These are phyloP conservation scores for Nibea coibor DNA, from an alignment of 2,113 vertebrate genomes.

Conservation along the genomic window DNA sequence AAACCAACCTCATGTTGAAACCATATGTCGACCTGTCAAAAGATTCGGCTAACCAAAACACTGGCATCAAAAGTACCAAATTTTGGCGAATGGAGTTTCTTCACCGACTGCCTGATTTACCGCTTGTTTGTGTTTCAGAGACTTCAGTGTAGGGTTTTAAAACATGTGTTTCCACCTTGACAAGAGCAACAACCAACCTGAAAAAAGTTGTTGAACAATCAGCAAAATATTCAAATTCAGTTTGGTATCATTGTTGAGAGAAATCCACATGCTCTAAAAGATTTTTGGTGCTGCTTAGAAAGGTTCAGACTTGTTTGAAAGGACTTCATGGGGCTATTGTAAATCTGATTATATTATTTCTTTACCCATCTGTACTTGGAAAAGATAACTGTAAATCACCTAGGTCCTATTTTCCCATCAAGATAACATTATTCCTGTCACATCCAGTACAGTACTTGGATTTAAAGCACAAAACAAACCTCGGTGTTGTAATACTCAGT, in stretches of 20 bases:
- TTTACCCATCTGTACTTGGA: too few relatives aligned
- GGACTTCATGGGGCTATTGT: neutral
- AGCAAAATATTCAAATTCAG: neutral
- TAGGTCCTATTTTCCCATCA: neutral
- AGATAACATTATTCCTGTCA: slow-evolving; percentile 13
- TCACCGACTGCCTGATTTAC: neutral
- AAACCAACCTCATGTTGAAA: neutral
- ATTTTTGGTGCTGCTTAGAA: neutral
- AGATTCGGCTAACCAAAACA: too few relatives aligned
- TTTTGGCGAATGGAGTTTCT: neutral
- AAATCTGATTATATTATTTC: neutral
- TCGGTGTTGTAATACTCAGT: slow-evolving; percentile 1
- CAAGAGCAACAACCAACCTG: neutral
- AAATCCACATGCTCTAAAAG: neutral
- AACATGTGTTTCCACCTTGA: neutral
- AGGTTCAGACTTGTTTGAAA: neutral
- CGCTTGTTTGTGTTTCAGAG: neutral
- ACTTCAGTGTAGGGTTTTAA: neutral
- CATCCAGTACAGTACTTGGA: neutral
- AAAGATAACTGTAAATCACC: too few relatives aligned
- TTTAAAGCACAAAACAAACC: slow-evolving; percentile 12
- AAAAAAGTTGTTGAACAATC: neutral
- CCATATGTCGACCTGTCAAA: neutral
- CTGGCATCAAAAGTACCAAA: neutral
- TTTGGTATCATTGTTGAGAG: neutral